Evolutionary conservation across 2,113 vertebrate genomes (phyloP), one percentile per base, ranked within the genome.

Genomic region (Danio rerio): DNA sequence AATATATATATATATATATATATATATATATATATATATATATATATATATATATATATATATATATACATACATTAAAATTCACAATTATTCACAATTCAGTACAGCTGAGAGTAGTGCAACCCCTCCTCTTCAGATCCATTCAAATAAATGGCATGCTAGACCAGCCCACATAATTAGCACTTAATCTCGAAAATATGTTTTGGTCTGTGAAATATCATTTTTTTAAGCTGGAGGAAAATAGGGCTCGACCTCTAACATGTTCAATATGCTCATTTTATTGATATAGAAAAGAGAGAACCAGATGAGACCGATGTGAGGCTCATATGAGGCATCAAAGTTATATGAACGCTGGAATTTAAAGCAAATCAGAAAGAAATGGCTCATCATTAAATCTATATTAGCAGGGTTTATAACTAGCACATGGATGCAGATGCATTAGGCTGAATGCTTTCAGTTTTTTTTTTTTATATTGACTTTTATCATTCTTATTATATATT

Each of bases 161-260:
- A 91, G 50, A 92, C 87, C 88, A 93, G 92, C 92, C 92, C 90
- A 88, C 88, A 93, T 92, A 92, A 93, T 92, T 92, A 92, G 92
- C 89, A 91, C 92, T 89, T 91, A 90, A 94, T 91, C 91, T 92
- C 59, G 90, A 92, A 93, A 91, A 92, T 90, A 91, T 92, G 89
- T 88, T 83, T 92, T 93, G 92, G 94, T 94, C 94, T 92, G 92
- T 87, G 72, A 87, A 74, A 63, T 90, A 90, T 71, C 20, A 13
- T 88, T 93, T 92, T 91, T 92, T 91, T 92, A 93, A 92, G 90
- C 88, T 86, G 88, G 87, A 92, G 89, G 90, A 87, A 90, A 92
- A 91, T 91, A 90, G 85, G 89, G 88, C 80, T 86, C 88, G 80
- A 81, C 78, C 82, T 89, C 20, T 92, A 94, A 94, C 92, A 92